Evolutionary conservation across 2,797 vertebrate genomes (phyloP), one percentile per base, ranked within the genome.

Genomic region (Cottoperca gobio): DNA sequence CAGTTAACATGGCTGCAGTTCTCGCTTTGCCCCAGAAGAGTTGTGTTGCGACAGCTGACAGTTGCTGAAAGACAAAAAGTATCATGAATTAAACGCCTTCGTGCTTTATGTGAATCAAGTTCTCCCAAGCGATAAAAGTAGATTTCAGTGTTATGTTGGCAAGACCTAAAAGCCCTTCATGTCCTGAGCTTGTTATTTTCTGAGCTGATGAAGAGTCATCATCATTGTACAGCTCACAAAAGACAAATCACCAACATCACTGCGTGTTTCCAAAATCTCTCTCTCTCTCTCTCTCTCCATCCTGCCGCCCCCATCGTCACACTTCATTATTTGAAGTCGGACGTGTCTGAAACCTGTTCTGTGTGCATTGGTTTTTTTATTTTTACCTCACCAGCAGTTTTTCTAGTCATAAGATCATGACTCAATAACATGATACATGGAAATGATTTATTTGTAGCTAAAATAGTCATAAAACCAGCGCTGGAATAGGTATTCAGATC

Each of bases 1-100:
- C 94, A 95, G 65, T 0, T 84, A 1, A 0, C 0, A 0, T 70
- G 84, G 9, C 0, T 13, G 79, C 94, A 95, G 75, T 45, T 60
- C 0, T 0, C 11, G 1, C 76, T 79, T 0, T 0, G 48, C 16
- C 0, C 0, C 37, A 5, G 0, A 0, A 48, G 0, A 45, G 65
- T 60, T 2, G 0, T 0, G 24, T 89, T 91, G 43, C 1, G 0
- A 84, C 94, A 95, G n/a, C 0, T 0, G 14, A 9, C 0, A 43
- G 0, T 0, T 12, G 14, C 91, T 90, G 81, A 61, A 84, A 86
- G 9, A 89, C 13, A 87, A 78, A 52, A 72, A 59, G 49, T 7
- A 55, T 24, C 21, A 59, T 1, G 2, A 31, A 52, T 76, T 21
- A 71, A 69, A 75, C 31, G 8, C 8, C 12, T 4, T 63, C 6